Percentiles rank a stretch among this genome's conserved stretches.
These are phyloP conservation scores for Stichopus horrens DNA, from an alignment of 53 echinoderm and acorn worm species.

Conservation along the genomic window DNA sequence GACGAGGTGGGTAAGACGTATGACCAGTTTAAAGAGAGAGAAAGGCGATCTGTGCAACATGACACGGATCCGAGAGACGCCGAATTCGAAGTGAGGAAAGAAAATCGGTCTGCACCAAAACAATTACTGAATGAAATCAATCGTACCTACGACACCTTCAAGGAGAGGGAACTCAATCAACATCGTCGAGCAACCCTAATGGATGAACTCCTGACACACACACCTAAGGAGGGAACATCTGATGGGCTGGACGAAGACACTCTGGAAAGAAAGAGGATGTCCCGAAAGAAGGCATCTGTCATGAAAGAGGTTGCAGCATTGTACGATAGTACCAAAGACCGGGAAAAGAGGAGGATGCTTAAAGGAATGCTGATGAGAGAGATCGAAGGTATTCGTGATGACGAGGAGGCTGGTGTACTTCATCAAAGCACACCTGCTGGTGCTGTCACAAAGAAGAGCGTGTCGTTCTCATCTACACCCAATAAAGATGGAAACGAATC, in stretches of 20 bases:
- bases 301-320: constrained; percentile 34
- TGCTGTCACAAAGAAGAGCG: constrained; percentile 13
- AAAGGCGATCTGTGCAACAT: background rate
- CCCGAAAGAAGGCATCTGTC: constrained; percentile 24
- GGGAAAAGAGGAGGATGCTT: constrained; percentile 2
- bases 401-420: no score
- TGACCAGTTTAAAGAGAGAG: constrained; percentile 16
- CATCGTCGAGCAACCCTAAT: background rate
- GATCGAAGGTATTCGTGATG: constrained; percentile 1
- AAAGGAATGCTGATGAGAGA: constrained; percentile 26
- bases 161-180: constrained; percentile 29
- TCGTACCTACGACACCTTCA: constrained; percentile 21
- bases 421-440: background rate
- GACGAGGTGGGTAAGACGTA: constrained; percentile 1
- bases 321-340: background rate
- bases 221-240: background rate
- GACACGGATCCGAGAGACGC: background rate
- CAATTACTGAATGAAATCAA: constrained; percentile 5
- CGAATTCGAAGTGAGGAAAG: background rate
- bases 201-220: background rate
- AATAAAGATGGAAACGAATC: background rate
- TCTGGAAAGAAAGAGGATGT: constrained; percentile 13
- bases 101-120: background rate
- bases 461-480: constrained; percentile 17
- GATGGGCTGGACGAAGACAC: background rate